Evolutionary conservation across 2,797 vertebrate species (phyloP).

Genomic region (Nothura maculosa): DNA sequence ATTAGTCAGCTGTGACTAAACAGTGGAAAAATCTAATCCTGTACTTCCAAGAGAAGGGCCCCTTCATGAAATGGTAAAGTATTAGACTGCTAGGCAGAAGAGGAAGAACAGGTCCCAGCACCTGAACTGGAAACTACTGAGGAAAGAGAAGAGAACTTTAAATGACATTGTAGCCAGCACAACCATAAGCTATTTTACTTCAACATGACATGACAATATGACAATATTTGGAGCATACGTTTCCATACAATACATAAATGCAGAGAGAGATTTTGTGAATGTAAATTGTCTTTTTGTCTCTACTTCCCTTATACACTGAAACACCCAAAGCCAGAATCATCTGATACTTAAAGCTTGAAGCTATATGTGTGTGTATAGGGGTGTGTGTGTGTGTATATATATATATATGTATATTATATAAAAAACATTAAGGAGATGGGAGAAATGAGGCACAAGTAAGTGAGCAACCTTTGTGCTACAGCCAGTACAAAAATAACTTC

Average conservation of each 20-base stretch:
- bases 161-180: accelerated
- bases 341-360: accelerated
- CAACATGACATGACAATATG: accelerated
- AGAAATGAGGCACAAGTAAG: background rate
- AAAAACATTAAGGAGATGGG: background rate
- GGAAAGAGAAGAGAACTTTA: background rate
- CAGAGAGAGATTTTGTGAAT: accelerated
- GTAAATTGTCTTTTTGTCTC: background rate
- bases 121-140: accelerated
- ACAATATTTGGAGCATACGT: background rate
- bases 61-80: accelerated
- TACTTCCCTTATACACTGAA: background rate
- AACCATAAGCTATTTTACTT: background rate
- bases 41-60: background rate
- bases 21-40: background rate
- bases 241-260: background rate
- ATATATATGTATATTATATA: background rate
- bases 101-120: background rate
- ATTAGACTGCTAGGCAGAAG: accelerated
- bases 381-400: too few species aligned
- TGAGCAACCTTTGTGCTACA: background rate
- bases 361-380: background rate
- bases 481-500: constrained; percentile 1
- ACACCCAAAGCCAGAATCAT: background rate
- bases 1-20: background rate